phyloP scores from a whole-genome alignment of 1,140 invertebrate species.

The Lasioglossum albipes region DNA sequence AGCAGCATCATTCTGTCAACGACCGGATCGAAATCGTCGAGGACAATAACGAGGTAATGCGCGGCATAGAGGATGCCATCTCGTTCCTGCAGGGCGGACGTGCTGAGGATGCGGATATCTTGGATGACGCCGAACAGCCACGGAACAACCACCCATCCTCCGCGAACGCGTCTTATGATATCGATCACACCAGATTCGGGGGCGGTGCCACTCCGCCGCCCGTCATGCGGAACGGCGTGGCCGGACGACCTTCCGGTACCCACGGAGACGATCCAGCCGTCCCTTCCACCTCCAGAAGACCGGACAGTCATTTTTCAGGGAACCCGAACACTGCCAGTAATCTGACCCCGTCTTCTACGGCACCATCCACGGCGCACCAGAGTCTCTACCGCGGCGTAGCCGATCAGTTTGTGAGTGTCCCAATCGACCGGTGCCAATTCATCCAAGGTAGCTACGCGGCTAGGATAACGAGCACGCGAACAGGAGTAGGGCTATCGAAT shows the following conservation, averaged over 20 bases:
- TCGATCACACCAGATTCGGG: conserved; percentile 41
- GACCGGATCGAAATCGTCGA: conserved; percentile 1
- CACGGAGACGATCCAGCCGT: conserved; percentile 62
- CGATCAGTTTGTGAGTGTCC: conserved; percentile 72
- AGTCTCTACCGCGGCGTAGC: conserved; percentile 62
- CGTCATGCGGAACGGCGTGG: conserved; percentile 55
- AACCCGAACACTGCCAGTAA: conserved; percentile 36
- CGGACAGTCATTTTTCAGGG: conserved; percentile 49
- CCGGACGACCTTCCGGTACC: conserved; percentile 51
- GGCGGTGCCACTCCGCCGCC: conserved; percentile 33
- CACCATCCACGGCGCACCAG: conserved; percentile 47
- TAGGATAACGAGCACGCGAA: neutral
- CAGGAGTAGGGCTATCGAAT: neutral
- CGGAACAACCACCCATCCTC: neutral
- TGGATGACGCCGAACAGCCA: conserved; percentile 38
- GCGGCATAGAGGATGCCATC: conserved; percentile 24
- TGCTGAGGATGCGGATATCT: conserved; percentile 15
- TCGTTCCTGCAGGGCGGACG: conserved; percentile 34
- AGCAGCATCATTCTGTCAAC: no score
- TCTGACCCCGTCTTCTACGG: conserved; percentile 37
- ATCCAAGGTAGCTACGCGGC: neutral
- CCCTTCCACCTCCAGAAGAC: conserved; percentile 71
- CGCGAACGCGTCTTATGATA: conserved; percentile 16
- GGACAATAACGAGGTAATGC: conserved; percentile 53
- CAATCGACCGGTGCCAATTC: neutral